Percentiles rank a stretch among this genome's conserved stretches.
These are phyloP conservation scores for Atopsyche davidsoni DNA, from an alignment of 1,140 invertebrate genomes.

Conservation along the genomic window DNA sequence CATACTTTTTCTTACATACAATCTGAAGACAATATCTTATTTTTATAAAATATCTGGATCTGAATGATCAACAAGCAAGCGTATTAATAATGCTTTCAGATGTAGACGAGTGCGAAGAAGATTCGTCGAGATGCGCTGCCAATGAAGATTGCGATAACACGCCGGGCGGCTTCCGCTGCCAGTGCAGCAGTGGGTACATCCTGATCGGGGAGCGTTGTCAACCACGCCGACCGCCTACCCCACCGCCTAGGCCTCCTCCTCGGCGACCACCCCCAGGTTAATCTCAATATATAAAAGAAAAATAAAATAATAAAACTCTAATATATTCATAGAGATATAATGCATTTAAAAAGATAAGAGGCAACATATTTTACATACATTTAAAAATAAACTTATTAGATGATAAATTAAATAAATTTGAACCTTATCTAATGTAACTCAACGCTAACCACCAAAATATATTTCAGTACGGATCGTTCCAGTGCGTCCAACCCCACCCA, in stretches of 20 bases:
- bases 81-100: constrained; percentile 51
- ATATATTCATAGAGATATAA: too few species aligned
- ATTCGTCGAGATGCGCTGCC: constrained; percentile 55
- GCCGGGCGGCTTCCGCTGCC: constrained; percentile 62
- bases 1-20: too few species aligned
- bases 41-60: constrained; percentile 14
- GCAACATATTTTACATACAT: too few species aligned
- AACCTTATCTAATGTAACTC: too few species aligned
- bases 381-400: too few species aligned
- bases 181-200: constrained; percentile 65
- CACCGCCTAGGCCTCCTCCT: background rate
- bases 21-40: constrained; percentile 6
- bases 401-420: too few species aligned
- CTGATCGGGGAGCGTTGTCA: constrained; percentile 42
- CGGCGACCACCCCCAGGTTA: constrained; percentile 6
- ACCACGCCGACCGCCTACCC: constrained; percentile 6
- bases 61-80: constrained; percentile 24
- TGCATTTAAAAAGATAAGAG: too few species aligned
- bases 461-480: constrained; percentile 20
- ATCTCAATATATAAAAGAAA: constrained; percentile 1
- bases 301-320: background rate
- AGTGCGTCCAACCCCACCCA: constrained; percentile 32
- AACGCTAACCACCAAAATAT: background rate
- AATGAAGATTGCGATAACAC: constrained; percentile 60
- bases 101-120: constrained; percentile 69